phyloP scores from a whole-genome alignment of 1,140 invertebrate genomes.

The Micrasema longulum region DNA sequence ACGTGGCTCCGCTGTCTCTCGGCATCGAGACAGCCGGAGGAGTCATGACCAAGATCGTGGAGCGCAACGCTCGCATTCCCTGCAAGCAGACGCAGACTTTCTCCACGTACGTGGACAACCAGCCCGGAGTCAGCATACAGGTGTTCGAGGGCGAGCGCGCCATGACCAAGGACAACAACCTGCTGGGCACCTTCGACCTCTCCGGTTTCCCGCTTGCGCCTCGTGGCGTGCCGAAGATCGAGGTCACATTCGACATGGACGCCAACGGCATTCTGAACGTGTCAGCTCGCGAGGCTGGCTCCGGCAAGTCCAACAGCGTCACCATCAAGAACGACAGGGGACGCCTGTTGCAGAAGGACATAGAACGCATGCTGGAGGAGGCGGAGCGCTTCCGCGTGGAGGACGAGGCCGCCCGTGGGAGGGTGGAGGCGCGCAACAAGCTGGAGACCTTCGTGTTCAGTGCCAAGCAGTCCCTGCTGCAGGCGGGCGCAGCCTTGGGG shows the following conservation, averaged over 20 bases:
- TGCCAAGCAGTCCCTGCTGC: conserved; percentile 78
- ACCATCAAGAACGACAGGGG: conserved; percentile 95
- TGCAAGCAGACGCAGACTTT: conserved; percentile 76
- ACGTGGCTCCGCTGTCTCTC: conserved; percentile 78
- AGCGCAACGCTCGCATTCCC: conserved; percentile 78
- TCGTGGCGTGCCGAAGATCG: conserved; percentile 71
- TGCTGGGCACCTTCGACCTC: conserved; percentile 83
- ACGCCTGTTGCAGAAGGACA: conserved; percentile 89
- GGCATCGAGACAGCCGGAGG: conserved; percentile 79
- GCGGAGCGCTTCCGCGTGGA: conserved; percentile 78
- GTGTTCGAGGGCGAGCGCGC: conserved; percentile 85
- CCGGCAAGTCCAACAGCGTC: conserved; percentile 81
- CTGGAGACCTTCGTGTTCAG: conserved; percentile 88
- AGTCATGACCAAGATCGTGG: conserved; percentile 75
- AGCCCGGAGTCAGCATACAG: conserved; percentile 82
- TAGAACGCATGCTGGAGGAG: conserved; percentile 89
- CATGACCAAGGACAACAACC: conserved; percentile 85
- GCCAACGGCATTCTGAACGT: conserved; percentile 87
- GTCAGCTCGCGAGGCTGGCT: conserved; percentile 81
- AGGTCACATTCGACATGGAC: conserved; percentile 83
- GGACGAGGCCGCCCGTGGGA: conserved; percentile 75
- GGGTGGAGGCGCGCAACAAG: conserved; percentile 80
- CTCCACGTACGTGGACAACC: conserved; percentile 74
- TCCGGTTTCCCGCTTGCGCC: conserved; percentile 80
- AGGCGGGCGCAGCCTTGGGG: conserved; percentile 73